Conservation (phyloP, 1,140 invertebrate genomes). For the Neotoxoptera formosana region DNA sequence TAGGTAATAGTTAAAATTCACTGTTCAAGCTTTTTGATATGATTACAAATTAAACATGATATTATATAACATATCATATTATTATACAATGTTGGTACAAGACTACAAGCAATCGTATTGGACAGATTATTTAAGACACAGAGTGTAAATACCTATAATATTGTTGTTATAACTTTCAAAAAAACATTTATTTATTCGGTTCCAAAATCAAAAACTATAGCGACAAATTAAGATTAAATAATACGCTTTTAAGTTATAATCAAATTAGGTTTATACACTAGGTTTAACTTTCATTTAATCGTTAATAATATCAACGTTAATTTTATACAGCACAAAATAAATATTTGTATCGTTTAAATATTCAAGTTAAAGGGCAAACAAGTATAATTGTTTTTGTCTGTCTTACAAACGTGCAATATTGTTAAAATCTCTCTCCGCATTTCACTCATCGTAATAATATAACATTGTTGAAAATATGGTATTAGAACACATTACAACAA, state of each 20-base stretch:
- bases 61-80: too few species aligned
- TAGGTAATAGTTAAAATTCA: background rate
- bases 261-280: background rate
- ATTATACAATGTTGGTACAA: background rate
- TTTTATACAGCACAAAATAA: background rate
- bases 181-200: background rate
- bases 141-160: background rate
- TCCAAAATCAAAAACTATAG: background rate
- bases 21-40: background rate
- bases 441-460: background rate
- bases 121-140: background rate
- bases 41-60: background rate
- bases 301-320: background rate
- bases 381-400: background rate
- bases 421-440: background rate
- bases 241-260: background rate
- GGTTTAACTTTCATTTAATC: background rate
- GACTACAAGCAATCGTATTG: background rate
- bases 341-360: background rate
- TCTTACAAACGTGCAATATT: background rate
- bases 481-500: background rate
- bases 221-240: background rate
- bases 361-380: background rate
- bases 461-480: background rate
- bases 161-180: background rate